Conservation (phyloP, 2,113 vertebrate species). For the Serinus canaria region DNA sequence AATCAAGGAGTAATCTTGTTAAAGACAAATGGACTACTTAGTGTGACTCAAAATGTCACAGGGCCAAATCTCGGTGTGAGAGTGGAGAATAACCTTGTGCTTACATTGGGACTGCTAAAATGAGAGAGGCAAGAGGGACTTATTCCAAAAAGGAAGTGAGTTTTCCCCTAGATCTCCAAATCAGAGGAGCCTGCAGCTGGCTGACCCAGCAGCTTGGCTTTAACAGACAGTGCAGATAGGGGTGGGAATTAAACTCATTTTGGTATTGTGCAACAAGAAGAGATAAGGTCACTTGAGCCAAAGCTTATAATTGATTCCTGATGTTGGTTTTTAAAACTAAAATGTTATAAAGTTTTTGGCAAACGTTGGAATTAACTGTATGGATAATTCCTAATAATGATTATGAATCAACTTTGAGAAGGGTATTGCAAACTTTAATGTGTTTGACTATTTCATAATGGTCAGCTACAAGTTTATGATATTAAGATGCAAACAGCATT, state of each 20-base stretch:
- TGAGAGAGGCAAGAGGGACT: conserved; percentile 17
- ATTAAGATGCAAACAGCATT: background rate
- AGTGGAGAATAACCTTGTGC: background rate
- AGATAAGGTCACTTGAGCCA: background rate
- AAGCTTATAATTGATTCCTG: background rate
- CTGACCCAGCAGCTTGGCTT: background rate
- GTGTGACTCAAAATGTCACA: conserved; percentile 14
- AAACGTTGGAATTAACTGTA: background rate
- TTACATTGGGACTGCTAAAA: background rate
- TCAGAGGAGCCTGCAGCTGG: conserved; percentile 17
- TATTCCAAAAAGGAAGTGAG: conserved; percentile 23
- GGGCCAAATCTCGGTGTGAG: background rate
- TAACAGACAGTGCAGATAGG: background rate
- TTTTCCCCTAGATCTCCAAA: background rate
- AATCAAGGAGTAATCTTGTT: conserved; percentile 23
- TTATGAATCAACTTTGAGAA: background rate
- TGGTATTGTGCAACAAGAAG: background rate
- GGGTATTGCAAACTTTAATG: background rate
- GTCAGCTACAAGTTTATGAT: background rate
- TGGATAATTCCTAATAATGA: background rate
- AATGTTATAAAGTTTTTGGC: background rate
- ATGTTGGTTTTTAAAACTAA: background rate
- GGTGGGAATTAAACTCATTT: background rate
- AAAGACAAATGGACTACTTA: conserved; percentile 37
- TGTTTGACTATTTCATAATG: background rate